Evolutionary conservation across 2,888 invertebrate species (phyloP).

Genomic region (Clostera curtula): DNA sequence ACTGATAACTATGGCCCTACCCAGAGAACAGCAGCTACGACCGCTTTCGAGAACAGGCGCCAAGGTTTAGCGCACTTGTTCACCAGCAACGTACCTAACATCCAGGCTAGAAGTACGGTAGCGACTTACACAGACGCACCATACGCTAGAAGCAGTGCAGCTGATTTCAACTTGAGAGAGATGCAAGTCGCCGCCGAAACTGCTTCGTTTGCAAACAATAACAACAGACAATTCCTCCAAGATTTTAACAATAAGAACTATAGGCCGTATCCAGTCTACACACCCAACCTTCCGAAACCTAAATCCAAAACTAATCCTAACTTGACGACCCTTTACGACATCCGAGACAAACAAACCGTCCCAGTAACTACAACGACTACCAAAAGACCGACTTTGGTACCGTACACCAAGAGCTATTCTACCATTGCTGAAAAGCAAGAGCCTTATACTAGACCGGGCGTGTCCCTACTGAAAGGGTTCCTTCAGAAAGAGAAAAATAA

Average conservation of each 20-base stretch:
- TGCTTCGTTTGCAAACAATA: conserved; percentile 80
- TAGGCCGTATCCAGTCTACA: conserved; percentile 61
- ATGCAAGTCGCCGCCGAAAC: conserved; percentile 85
- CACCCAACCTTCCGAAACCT: conserved; percentile 44
- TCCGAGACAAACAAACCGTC: conserved; percentile 39
- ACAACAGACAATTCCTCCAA: conserved; percentile 61
- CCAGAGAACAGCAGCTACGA: conserved; percentile 47
- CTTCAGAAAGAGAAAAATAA: conserved; percentile 58
- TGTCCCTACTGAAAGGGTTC: conserved; percentile 53
- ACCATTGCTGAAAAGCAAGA: conserved; percentile 45
- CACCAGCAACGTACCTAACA: conserved; percentile 48
- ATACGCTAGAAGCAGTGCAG: conserved; percentile 48
- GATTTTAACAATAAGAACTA: conserved; percentile 55
- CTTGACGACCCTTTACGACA: conserved; percentile 61
- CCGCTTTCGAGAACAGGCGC: conserved; percentile 51
- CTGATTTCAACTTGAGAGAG: conserved; percentile 69
- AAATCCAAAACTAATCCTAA: conserved; percentile 51
- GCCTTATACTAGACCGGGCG: conserved; percentile 65
- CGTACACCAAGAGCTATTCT: conserved; percentile 55
- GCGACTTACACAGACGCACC: conserved; percentile 50
- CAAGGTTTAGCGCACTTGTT: conserved; percentile 60
- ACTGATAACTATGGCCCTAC: conserved; percentile 49
- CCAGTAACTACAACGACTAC: conserved; percentile 45
- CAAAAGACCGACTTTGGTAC: conserved; percentile 57
- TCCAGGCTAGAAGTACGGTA: conserved; percentile 41